These are phyloP conservation scores for Ooceraea biroi DNA, from an alignment of 1,140 invertebrate species.

Conservation along the genomic window DNA sequence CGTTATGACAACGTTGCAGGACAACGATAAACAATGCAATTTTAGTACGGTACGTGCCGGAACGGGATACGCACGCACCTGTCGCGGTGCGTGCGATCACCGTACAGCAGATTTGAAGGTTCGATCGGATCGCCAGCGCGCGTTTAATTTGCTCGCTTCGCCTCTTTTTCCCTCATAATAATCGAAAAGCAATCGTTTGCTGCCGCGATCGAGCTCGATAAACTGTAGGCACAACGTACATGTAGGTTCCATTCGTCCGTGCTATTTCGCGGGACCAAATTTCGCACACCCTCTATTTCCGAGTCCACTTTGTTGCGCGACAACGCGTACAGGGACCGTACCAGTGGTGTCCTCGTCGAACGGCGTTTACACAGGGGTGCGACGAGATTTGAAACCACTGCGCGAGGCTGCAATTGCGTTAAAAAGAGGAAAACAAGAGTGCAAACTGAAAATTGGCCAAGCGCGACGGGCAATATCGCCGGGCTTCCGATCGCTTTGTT, in stretches of 20 bases:
- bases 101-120: conserved; percentile 8
- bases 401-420: conserved; percentile 29
- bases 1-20: conserved; percentile 26
- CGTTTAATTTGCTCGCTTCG: background rate
- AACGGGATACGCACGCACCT: background rate
- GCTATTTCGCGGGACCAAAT: background rate
- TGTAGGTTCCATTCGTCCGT: background rate
- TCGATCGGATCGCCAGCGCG: background rate
- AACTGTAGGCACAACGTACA: background rate
- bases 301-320: background rate
- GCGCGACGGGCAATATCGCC: conserved; percentile 36
- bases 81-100: background rate
- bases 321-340: no score
- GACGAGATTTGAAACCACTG: conserved; percentile 16
- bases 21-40: conserved; percentile 50
- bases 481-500: conserved; percentile 19
- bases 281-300: background rate
- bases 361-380: background rate
- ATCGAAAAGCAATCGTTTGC: background rate
- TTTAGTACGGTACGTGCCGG: conserved; percentile 38
- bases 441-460: conserved; percentile 45
- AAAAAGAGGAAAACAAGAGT: background rate
- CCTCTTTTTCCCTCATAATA: background rate
- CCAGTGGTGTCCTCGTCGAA: conserved; percentile 10
- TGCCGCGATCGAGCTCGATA: background rate